Base-by-base conservation (phyloP, 2,797 vertebrate species). In the Gallinago nigripennis region DNA sequence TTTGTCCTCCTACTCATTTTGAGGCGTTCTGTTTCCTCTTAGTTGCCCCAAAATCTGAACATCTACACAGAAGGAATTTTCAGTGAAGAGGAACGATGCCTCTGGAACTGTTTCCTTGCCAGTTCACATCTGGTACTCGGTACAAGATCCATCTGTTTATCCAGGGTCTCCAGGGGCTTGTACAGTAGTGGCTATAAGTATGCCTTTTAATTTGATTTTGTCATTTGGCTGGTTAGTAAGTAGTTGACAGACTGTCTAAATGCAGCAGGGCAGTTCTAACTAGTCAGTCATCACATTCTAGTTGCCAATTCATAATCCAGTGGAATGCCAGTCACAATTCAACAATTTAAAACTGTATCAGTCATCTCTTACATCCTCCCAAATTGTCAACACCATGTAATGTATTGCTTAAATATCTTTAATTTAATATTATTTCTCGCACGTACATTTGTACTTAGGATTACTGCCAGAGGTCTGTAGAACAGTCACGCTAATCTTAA, bases 141-240 rank as follows among this genome's bases (percentile, higher is more conserved):
- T 76, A 43, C 50, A 82, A 81, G 65, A 92, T 66, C 72, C 56
- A 73, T 91, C 81, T 93, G 56, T 72, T 94, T 91, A 58, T 79
- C 65, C 71, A 66, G 66, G n/a, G 10, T 75, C 82, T 81, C 92
- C 84, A 91, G 88, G 75, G 87, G 48, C 51, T 89, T 60, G 58
- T 84, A 68, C 51, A 72, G 76, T 48, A 77, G 82, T 76, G 73
- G 61, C 79, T 91, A 4, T 35, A 84, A 92, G 77, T 54, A 82
- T 35, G 27, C 15, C 72, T 94, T 93, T 91, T 94, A 80, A 95
- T 94, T 93, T 57, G 43, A 37, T 70, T 66, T 91, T 88, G 82
- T 75, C 87, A 37, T 89, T 94, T 87, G 76, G 65, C 72, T 65
- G 79, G 65, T 78, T 80, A 50, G 35, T 64, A 78, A 73, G 71